phyloP scores from a whole-genome alignment of 2,797 vertebrate genomes.

The Pangasius macronema region DNA sequence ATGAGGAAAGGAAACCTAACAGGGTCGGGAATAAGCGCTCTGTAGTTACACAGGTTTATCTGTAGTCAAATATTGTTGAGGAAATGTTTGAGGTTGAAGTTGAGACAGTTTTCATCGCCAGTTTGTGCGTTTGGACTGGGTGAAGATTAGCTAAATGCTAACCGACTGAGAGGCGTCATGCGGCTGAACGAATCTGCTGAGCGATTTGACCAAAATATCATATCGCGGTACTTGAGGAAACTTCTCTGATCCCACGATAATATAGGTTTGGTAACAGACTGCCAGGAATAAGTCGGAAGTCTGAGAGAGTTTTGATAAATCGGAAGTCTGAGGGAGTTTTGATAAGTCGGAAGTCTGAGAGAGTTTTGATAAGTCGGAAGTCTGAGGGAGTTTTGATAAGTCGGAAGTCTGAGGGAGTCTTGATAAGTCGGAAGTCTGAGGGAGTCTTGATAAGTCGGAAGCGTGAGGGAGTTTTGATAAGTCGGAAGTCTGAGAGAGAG shows the following conservation, averaged over 20 bases:
- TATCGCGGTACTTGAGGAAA: background rate
- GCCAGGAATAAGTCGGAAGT: background rate
- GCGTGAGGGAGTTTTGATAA: background rate
- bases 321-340: too few species aligned
- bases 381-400: too few species aligned
- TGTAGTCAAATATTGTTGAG: background rate
- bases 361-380: too few species aligned
- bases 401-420: background rate
- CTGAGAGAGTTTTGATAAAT: too few species aligned
- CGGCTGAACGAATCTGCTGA: constrained; percentile 4
- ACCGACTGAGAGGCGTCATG: too few species aligned
- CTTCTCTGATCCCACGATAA: background rate
- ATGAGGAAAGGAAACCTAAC: background rate
- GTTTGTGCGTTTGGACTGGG: background rate
- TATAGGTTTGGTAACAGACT: background rate
- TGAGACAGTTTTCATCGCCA: background rate
- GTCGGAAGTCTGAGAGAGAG: too few species aligned
- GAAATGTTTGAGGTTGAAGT: background rate
- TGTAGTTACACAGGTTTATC: background rate
- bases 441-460: too few species aligned
- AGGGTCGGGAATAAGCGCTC: background rate
- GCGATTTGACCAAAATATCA: background rate
- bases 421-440: background rate
- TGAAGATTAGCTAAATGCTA: background rate
- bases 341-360: too few species aligned